Evolutionary conservation across 1,140 invertebrate species (phyloP), one percentile per base, ranked within the genome.

Genomic region (Pseudobourletiella spinata): DNA sequence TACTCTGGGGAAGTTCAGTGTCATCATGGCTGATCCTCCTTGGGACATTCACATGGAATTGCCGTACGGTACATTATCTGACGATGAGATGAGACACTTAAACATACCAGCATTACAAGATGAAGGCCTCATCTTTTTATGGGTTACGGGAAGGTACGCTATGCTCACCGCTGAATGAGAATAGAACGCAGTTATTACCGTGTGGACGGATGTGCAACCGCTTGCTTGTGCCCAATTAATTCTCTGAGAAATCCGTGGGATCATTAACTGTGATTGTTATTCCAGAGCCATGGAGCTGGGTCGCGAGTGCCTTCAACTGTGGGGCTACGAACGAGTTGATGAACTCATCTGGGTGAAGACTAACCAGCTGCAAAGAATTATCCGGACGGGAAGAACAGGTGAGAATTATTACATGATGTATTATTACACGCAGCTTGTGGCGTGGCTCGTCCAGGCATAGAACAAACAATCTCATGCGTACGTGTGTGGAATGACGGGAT

Each of bases 341-440:
- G 95, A 98, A 74, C 83, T 98, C 11, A 98, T 98, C 69, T 98
- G 95, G 95, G 95, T 98, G 2, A 98, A 98, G 78, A 98, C 95
- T 0, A 98, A 98, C 79, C 95, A 98, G 72, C 76, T 98, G 62
- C 95, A 98, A 75, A 79, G 94, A 65, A 97, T 98, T 63, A 98
- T 98, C 69, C 79, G 95, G 50, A 98, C 95, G 0, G 95, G 95
- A 1, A 80, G 94, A 59, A 97, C 94, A 0, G 95, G 67, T 68
- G 35, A 46, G 22, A 52, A 29, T 62, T 6, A 48, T 48, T 48
- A 48, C 44, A 11, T 15, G 8, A n/a, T n/a, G n/a, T n/a, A n/a
- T n/a, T n/a, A n/a, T n/a, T n/a, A n/a, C n/a, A n/a, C n/a, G n/a
- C n/a, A n/a, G n/a, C n/a, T n/a, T n/a, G n/a, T n/a, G n/a, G n/a